Evolutionary conservation across 1,140 invertebrate genomes (phyloP).

Genomic region (Drosophila littoralis): DNA sequence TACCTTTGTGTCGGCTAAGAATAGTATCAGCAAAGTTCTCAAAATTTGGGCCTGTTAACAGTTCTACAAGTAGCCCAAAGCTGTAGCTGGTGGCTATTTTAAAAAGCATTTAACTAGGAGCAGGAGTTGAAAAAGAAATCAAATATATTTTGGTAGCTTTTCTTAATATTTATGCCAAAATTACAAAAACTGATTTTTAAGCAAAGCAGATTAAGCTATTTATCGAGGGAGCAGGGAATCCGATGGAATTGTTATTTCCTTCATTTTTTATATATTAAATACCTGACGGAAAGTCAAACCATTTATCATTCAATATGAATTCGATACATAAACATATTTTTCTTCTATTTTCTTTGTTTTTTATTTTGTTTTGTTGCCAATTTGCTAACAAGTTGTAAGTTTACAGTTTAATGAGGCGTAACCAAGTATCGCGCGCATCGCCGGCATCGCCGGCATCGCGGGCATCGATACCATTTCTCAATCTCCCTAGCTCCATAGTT

Average conservation of each 20-base stretch:
- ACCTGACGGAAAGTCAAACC: background rate
- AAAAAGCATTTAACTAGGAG: too few relatives aligned
- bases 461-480: background rate
- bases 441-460: background rate
- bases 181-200: too few relatives aligned
- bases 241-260: background rate
- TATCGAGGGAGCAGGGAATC: background rate
- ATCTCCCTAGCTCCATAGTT: constrained; percentile 9
- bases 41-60: too few relatives aligned
- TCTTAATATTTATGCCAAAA: too few relatives aligned
- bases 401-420: constrained; percentile 25
- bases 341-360: background rate
- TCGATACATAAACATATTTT: background rate
- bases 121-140: too few relatives aligned
- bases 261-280: background rate
- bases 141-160: too few relatives aligned
- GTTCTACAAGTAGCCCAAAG: too few relatives aligned
- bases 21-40: too few relatives aligned
- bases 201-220: background rate
- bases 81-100: too few relatives aligned
- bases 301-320: constrained; percentile 9
- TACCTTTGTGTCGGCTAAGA: too few relatives aligned
- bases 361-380: constrained; percentile 5
- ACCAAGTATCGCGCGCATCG: constrained; percentile 3
- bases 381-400: constrained; percentile 17